A percentile compares a stretch with the other conserved stretches of the same genome.
Evolutionary conservation across 2,888 invertebrate species (phyloP).

Genomic region (Parapristionchus giblindavisi): DNA sequence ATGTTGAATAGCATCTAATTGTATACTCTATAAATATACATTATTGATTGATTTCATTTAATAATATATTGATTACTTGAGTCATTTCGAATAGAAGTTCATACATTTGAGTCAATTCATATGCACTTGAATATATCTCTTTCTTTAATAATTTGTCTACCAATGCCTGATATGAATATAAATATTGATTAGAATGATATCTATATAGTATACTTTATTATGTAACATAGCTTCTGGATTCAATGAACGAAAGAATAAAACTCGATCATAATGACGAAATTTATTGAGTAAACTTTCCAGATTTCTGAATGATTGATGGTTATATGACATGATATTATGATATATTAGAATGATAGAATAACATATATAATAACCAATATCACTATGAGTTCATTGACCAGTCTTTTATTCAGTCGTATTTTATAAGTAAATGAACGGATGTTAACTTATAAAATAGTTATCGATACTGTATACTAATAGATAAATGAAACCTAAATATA

Average conservation of each 20-base stretch:
- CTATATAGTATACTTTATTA: conserved; percentile 50
- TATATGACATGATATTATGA: no score
- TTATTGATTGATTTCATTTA: neutral
- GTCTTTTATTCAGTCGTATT: no score
- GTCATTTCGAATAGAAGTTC: conserved; percentile 59
- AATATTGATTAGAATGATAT: neutral
- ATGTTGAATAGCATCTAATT: conserved; percentile 51
- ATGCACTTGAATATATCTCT: conserved; percentile 51
- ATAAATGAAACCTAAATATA: no score
- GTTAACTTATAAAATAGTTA: no score
- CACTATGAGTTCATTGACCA: no score
- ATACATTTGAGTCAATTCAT: conserved; percentile 51
- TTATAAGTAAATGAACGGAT: no score
- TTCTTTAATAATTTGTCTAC: conserved; percentile 53
- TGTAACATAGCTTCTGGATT: conserved; percentile 62
- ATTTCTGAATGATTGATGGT: conserved; percentile 34
- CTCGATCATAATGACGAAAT: conserved; percentile 51
- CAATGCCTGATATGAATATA: conserved; percentile 43
- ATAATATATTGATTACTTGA: conserved; percentile 42
- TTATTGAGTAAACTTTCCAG: conserved; percentile 42
- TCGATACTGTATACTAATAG: no score
- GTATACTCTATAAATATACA: conserved; percentile 42
- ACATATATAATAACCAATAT: no score
- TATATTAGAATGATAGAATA: no score
- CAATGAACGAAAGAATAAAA: conserved; percentile 60